Evolutionary conservation across 1,140 invertebrate species (phyloP).

Genomic region (Neuroterus valhalla): DNA sequence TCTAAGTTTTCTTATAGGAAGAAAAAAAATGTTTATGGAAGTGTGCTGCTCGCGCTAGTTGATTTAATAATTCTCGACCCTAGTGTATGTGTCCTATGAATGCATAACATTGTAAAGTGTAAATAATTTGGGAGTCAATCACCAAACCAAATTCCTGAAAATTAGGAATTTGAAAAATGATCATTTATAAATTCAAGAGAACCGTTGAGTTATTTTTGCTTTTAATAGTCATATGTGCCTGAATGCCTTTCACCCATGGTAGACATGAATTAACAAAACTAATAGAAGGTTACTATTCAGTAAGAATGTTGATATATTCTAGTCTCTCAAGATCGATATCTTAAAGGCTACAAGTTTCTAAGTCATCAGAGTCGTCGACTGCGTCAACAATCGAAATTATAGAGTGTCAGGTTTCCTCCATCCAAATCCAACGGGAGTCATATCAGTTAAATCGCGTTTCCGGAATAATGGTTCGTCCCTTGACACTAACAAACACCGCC

Average conservation of each 20-base stretch:
- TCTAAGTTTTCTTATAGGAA: too few species aligned
- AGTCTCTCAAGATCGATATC: neutral
- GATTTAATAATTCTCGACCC: too few species aligned
- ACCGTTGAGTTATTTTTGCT: neutral
- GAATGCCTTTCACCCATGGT: constrained; percentile 11
- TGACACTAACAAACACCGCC: constrained; percentile 56
- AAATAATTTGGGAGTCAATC: too few species aligned
- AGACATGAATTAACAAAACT: constrained; percentile 16
- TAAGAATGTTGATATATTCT: neutral
- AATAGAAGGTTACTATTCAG: neutral
- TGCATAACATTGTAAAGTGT: too few species aligned
- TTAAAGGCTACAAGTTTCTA: constrained; percentile 37
- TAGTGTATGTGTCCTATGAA: too few species aligned
- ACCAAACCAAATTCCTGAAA: too few species aligned
- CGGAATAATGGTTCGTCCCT: constrained; percentile 41
- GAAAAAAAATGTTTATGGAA: too few species aligned
- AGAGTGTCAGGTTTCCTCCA: too few species aligned
- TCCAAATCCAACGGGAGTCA: neutral
- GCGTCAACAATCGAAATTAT: neutral
- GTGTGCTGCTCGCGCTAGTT: too few species aligned
- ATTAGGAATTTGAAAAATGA: too few species aligned
- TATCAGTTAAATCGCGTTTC: constrained; percentile 47
- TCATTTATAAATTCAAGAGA: too few species aligned
- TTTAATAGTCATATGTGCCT: neutral
- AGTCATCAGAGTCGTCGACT: constrained; percentile 22